These are phyloP conservation scores for Thymelicus sylvestris DNA, from an alignment of 2,888 invertebrate species.

Conservation along the genomic window DNA sequence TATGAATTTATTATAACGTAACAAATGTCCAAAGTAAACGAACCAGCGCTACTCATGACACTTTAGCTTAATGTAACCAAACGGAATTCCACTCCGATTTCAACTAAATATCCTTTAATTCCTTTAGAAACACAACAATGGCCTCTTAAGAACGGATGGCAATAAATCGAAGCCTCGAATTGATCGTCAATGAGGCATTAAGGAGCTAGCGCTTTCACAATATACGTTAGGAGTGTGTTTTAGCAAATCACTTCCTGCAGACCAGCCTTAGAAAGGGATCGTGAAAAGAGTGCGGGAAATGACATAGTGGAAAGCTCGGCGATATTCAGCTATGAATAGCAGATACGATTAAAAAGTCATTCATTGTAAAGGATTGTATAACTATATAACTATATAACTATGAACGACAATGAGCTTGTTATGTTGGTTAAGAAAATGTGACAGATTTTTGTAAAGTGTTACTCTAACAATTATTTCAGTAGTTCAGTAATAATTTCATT, in stretches of 20 bases:
- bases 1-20: neutral
- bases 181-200: constrained; percentile 79
- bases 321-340: constrained; percentile 70
- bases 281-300: constrained; percentile 80
- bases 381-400: constrained; percentile 13
- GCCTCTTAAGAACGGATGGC: constrained; percentile 72
- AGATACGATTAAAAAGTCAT: constrained; percentile 81
- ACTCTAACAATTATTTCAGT: no score
- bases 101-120: constrained; percentile 68
- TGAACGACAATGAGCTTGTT: constrained; percentile 1
- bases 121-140: constrained; percentile 71
- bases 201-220: constrained; percentile 75
- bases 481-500: no score
- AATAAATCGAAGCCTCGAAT: constrained; percentile 76
- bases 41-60: neutral
- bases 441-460: no score
- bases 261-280: constrained; percentile 62
- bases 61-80: constrained; percentile 54
- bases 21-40: neutral
- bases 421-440: neutral
- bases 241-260: constrained; percentile 81
- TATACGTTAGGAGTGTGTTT: constrained; percentile 81
- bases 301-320: constrained; percentile 74
- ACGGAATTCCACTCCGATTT: constrained; percentile 54
- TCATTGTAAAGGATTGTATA: constrained; percentile 50